A percentile compares a stretch with the other conserved stretches of the same genome.
These are phyloP conservation scores for Setipinna tenuifilis DNA, from an alignment of 2,797 vertebrate species.

Conservation along the genomic window DNA sequence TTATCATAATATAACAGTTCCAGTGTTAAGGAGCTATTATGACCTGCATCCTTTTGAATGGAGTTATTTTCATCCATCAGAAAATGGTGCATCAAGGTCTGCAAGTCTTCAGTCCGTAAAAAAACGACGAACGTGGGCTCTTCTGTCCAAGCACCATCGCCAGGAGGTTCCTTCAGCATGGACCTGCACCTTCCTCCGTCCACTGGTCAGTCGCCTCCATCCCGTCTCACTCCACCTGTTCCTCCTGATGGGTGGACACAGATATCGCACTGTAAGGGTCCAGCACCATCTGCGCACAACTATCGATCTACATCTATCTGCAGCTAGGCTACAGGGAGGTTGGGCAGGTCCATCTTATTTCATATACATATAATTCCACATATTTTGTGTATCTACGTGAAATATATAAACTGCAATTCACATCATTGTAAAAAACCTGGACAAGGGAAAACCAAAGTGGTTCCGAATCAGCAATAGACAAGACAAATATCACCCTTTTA, in stretches of 20 bases:
- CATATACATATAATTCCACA: constrained; percentile 77
- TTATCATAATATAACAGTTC: no score
- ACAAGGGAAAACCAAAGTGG: constrained; percentile 59
- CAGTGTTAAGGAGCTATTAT: no score
- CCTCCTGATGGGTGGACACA: not conserved
- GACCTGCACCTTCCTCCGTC: no score
- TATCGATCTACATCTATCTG: no score
- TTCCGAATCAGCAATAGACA: constrained; percentile 60
- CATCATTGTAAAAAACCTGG: constrained; percentile 65
- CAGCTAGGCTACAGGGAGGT: no score
- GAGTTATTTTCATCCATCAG: not conserved
- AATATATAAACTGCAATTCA: constrained; percentile 68
- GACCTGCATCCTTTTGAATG: no score
- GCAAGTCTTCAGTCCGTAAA: not conserved
- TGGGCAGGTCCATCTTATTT: no score
- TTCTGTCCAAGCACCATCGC: not conserved
- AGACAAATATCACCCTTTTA: constrained; percentile 58
- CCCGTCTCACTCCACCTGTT: not conserved
- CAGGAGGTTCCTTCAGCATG: not conserved
- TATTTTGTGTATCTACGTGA: constrained; percentile 72
- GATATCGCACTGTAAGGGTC: no score
- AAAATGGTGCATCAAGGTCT: not conserved
- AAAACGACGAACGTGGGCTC: not conserved
- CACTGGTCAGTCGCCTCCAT: no score
- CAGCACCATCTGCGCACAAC: no score